Evolutionary conservation across 2,888 invertebrate species (phyloP), one percentile per base, ranked within the genome.

Genomic region (Acleris emargana): DNA sequence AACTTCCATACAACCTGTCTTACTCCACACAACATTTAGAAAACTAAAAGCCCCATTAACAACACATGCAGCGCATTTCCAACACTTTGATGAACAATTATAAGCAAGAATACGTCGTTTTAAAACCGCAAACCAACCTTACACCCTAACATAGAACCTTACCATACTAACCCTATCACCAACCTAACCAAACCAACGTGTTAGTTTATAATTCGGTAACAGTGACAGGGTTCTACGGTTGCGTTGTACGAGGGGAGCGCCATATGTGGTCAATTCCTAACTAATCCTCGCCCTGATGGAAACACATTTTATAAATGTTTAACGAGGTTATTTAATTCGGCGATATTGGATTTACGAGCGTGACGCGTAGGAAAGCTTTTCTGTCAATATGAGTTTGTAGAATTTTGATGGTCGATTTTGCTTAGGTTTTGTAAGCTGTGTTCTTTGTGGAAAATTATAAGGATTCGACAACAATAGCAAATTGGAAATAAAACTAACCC

Each of bases 211-310:
- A 38, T 38, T 38, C 13, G 38, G 1, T 38, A 1, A 13, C 38
- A 9, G 38, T 13, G 38, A 13, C 38, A 38, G 13, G 38, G 38
- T 38, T 13, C 38, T 38, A 38, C 38, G 38, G 13, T 38, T 13
- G 13, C 4, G 11, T 38, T 13, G 53, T 50, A 50, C 69, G 73
- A 71, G 70, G 69, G 71, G 72, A 74, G 79, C 85, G 88, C 87
- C 91, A 91, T 91, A 90, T 90, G 90, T 82, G 86, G 78, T 80
- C 85, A 85, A 88, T 87, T 87, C 85, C 79, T 80, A 4, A 76
- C 78, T 88, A 89, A 91, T 89, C 88, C 87, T 68, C 4, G 75
- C 80, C 79, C 76, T 87, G 84, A 88, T 85, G 84, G 76, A 82
- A 84, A 84, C 85, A 85, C 84, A 80, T 86, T 87, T 82, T 81